Percentiles rank a stretch among this genome's conserved stretches.
Evolutionary conservation across 2,113 vertebrate species (phyloP).

Genomic region (Cyphomyrus plagiostoma): DNA sequence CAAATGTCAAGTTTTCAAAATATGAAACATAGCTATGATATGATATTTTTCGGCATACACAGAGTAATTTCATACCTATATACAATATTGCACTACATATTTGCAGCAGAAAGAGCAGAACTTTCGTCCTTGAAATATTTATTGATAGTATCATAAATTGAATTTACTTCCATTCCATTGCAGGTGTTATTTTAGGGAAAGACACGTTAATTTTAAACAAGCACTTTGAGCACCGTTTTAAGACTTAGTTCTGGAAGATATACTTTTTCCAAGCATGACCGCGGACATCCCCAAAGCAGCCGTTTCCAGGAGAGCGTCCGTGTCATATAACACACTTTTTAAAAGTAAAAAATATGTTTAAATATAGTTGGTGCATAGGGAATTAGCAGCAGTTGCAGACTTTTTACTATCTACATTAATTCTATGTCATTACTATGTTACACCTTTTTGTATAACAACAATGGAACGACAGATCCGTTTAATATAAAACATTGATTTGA

Average conservation of each 20-base stretch:
- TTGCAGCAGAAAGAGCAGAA: conserved; percentile 41
- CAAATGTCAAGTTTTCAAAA: conserved; percentile 2
- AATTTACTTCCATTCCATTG: conserved; percentile 28
- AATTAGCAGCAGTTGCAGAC: conserved; percentile 77
- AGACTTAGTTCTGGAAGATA: conserved; percentile 17
- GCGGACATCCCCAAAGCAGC: neutral
- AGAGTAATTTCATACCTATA: neutral
- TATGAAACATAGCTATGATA: neutral
- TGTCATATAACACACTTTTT: conserved; percentile 11
- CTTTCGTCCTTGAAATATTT: conserved; percentile 30
- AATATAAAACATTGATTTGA: conserved; percentile 67
- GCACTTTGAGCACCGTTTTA: conserved; percentile 24
- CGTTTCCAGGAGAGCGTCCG: conserved; percentile 12
- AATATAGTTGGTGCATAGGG: conserved; percentile 76
- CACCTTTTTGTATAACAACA: conserved; percentile 50
- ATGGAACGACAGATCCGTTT: conserved; percentile 57
- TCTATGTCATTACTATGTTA: conserved; percentile 32
- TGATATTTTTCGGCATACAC: neutral
- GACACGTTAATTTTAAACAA: conserved; percentile 17
- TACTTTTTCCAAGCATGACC: neutral
- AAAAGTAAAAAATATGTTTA: conserved; percentile 39
- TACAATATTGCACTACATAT: conserved; percentile 38
- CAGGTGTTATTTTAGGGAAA: conserved; percentile 2
- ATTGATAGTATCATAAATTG: conserved; percentile 36
- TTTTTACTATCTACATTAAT: conserved; percentile 54